phyloP scores from a whole-genome alignment of 2,888 invertebrate genomes.

The Lasioglossum vierecki region DNA sequence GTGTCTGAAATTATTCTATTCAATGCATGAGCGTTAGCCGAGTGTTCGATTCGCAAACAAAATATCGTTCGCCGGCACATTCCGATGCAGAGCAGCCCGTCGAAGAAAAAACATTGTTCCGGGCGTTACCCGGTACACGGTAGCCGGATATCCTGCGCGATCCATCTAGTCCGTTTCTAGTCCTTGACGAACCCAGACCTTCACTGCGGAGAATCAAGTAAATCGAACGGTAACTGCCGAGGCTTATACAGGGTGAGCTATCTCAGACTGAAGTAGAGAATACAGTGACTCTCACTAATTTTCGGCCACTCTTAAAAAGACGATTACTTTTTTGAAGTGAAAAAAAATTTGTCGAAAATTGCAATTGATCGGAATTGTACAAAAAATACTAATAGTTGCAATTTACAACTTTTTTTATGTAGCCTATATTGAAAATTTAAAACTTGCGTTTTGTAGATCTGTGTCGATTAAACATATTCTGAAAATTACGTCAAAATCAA shows the following conservation, averaged over 20 bases:
- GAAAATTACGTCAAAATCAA: too few relatives aligned
- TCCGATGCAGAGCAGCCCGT: background rate
- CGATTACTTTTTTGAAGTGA: too few relatives aligned
- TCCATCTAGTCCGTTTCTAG: constrained; percentile 26
- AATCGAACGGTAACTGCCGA: constrained; percentile 33
- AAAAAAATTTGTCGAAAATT: too few relatives aligned
- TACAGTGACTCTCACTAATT: too few relatives aligned
- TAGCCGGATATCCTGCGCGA: constrained; percentile 28
- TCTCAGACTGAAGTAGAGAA: background rate
- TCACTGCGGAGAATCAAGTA: constrained; percentile 27
- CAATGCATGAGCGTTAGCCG: background rate
- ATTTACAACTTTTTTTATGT: too few relatives aligned
- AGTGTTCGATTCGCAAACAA: constrained; percentile 5
- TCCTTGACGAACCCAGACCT: constrained; percentile 27
- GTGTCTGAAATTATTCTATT: background rate
- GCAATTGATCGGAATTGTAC: too few relatives aligned
- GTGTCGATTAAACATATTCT: too few relatives aligned
- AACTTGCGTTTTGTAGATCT: too few relatives aligned
- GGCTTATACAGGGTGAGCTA: constrained; percentile 36
- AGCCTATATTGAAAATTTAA: too few relatives aligned
- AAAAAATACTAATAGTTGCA: too few relatives aligned
- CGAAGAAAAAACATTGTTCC: constrained; percentile 12
- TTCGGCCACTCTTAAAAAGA: too few relatives aligned
- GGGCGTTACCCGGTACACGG: background rate
- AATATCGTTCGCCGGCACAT: background rate